Base-by-base conservation (phyloP, 2,113 vertebrate genomes). In the Platanista minor region DNA sequence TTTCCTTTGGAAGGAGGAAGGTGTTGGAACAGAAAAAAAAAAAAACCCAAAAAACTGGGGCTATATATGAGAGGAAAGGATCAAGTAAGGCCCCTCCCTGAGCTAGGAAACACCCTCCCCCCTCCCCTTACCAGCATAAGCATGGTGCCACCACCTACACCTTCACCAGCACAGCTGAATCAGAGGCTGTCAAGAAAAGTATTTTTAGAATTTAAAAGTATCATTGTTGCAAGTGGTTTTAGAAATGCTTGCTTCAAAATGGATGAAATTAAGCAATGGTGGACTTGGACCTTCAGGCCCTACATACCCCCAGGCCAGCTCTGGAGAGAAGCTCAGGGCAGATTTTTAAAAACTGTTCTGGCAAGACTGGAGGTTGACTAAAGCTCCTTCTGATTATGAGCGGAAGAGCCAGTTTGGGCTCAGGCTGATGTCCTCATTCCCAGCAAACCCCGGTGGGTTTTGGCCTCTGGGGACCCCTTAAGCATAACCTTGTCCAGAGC, bases 151-250 rank as follows among this genome's bases (percentile, higher is more conserved):
- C 84, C 61, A 21, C 90, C 92, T 69, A 71, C 85, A 80, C 61
- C 64, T 31, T 72, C 71, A 43, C n/a, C 67, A 3, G 92, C 78
- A 43, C 49, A 2, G 95, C 62, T 74, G 95, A 91, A 54, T 93
- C 75, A 36, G 52, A 52, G 15, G 15, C 52, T 83, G 74, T 87
- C 83, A 87, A 54, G 43, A 92, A 57, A 77, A 17, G 57, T 91
- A 69, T 89, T 95, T 97, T 97, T 87, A 75, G 94, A 86, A 91
- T 10, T 74, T 78, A 74, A 88, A 97, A 87, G 90, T 74, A 69
- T 80, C 2, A 1, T n/a, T 69, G 94, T 90, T 72, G 23, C 69
- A 80, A 29, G 33, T 21, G 61, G 69, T 82, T 89, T 90, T 64
- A 71, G 84, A 87, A 87, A 71, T 10, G 33, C 17, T 62, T 59